phyloP scores from a whole-genome alignment of 2,888 invertebrate genomes.

The Diabrotica balteata region DNA sequence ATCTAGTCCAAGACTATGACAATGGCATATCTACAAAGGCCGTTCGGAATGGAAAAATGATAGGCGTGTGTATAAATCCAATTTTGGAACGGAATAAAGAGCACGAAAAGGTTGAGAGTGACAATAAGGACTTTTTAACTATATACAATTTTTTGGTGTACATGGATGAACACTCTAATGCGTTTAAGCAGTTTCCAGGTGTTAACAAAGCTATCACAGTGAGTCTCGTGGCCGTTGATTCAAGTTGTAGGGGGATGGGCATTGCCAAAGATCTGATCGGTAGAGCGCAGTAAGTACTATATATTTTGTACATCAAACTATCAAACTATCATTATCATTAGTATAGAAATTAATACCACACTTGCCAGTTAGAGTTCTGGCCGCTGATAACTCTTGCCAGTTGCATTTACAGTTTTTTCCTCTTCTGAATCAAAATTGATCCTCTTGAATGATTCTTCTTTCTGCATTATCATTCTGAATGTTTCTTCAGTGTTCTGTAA shows the following conservation, averaged over 20 bases:
- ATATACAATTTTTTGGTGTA: conserved; percentile 68
- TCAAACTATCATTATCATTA: too few relatives aligned
- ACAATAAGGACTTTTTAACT: conserved; percentile 70
- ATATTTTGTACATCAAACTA: too few relatives aligned
- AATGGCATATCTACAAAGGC: conserved; percentile 72
- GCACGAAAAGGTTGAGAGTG: conserved; percentile 45
- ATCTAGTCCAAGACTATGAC: conserved; percentile 64
- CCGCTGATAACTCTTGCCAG: too few relatives aligned
- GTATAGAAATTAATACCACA: too few relatives aligned
- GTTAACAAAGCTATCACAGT: conserved; percentile 66
- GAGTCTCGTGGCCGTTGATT: conserved; percentile 73
- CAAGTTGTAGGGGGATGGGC: conserved; percentile 70
- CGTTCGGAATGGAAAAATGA: conserved; percentile 64
- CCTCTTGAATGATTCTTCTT: too few relatives aligned
- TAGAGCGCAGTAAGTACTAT: conserved; percentile 64
- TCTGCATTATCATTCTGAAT: too few relatives aligned
- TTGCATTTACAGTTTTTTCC: too few relatives aligned
- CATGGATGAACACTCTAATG: conserved; percentile 65
- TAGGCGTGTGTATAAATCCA: conserved; percentile 56
- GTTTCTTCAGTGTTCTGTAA: too few relatives aligned
- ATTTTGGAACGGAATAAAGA: conserved; percentile 38
- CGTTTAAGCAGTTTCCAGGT: conserved; percentile 66
- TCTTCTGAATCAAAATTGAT: too few relatives aligned
- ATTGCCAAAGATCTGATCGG: conserved; percentile 71
- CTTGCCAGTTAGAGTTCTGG: too few relatives aligned